Evolutionary conservation across 2,113 vertebrate genomes (phyloP).

Genomic region (Ranitomeya variabilis): DNA sequence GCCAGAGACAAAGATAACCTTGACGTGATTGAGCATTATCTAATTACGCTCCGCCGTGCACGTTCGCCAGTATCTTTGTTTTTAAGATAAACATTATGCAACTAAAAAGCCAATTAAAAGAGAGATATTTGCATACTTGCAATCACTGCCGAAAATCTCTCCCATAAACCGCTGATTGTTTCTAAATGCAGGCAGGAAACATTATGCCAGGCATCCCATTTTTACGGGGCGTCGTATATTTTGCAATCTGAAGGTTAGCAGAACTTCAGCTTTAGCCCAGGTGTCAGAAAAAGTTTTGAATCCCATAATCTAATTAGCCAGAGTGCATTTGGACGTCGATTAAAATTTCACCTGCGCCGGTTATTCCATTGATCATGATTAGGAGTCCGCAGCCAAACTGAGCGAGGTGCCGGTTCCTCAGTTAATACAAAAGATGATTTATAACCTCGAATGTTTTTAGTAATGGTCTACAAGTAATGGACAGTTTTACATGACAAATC

Average conservation of each 20-base stretch:
- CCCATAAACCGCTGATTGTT: conserved; percentile 15
- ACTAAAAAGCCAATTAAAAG: conserved; percentile 24
- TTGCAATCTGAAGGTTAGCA: conserved; percentile 58
- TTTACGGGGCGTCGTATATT: conserved; percentile 37
- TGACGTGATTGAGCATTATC: conserved; percentile 10
- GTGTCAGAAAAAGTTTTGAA: conserved; percentile 66
- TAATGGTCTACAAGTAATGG: conserved; percentile 68
- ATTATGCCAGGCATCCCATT: background rate
- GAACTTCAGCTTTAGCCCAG: conserved; percentile 35
- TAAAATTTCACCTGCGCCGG: conserved; percentile 75
- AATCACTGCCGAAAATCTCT: conserved; percentile 1
- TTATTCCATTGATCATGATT: conserved; percentile 79
- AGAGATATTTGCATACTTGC: conserved; percentile 27
- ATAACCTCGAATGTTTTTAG: conserved; percentile 69
- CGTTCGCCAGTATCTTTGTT: conserved; percentile 8
- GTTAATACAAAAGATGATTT: conserved; percentile 74
- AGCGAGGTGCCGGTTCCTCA: conserved; percentile 70
- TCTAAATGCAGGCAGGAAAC: conserved; percentile 20
- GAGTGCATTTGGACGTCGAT: conserved; percentile 71
- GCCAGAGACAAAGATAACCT: background rate
- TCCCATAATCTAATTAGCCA: conserved; percentile 77
- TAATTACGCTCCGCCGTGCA: background rate
- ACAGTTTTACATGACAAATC: conserved; percentile 69
- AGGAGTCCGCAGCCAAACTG: conserved; percentile 66
- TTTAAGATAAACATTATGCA: conserved; percentile 33